Conservation (phyloP, 2,797 vertebrate species). For the Parambassis ranga region DNA sequence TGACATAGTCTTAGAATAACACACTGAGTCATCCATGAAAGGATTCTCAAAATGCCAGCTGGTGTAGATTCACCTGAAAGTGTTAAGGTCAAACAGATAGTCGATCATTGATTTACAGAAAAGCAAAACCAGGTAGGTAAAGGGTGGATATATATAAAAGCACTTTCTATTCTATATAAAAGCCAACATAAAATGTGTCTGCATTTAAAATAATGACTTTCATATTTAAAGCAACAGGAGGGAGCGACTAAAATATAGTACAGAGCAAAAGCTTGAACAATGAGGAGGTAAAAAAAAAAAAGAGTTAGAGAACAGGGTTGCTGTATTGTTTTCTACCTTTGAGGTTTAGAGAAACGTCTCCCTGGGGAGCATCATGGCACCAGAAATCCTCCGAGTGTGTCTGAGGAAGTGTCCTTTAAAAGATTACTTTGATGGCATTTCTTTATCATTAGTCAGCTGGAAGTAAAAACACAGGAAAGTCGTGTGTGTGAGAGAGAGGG, state of each 20-base stretch:
- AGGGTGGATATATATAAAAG: not conserved
- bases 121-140: too few species aligned
- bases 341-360: slow-evolving; percentile 14
- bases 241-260: not conserved
- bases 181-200: fast-evolving
- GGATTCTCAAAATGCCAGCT: not conserved
- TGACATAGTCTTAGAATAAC: not conserved
- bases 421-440: slow-evolving; percentile 56
- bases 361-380: slow-evolving; percentile 4
- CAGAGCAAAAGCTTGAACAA: not conserved
- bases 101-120: not conserved
- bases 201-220: not conserved
- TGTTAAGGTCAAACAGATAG: not conserved
- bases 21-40: not conserved
- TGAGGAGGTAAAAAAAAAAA: not conserved
- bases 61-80: not conserved
- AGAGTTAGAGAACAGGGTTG: not conserved
- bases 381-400: not conserved
- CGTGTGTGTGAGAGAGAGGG: too few species aligned
- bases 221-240: not conserved
- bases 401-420: slow-evolving; percentile 56
- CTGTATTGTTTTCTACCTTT: slow-evolving; percentile 29
- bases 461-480: slow-evolving; percentile 23
- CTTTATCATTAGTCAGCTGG: slow-evolving; percentile 59
- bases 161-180: not conserved